Base-by-base conservation (phyloP, 1,140 invertebrate species). In the Scylla paramamosain region DNA sequence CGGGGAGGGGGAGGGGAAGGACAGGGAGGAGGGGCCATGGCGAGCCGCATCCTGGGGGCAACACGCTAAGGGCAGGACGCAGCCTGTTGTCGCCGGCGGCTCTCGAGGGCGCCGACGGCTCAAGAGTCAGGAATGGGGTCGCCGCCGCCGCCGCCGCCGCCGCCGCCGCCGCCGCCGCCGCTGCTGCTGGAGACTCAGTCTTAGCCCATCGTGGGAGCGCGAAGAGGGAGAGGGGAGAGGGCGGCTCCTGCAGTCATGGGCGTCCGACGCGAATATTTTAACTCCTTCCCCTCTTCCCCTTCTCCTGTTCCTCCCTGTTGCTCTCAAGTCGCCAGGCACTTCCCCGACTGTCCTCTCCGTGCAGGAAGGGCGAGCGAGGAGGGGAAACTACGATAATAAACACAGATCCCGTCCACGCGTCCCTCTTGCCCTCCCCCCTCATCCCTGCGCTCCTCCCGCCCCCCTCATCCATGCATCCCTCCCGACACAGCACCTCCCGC, bases 381-480 rank as follows among this genome's bases (percentile, higher is more conserved):
- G 67, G 67, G 25, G 67, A 77, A 77, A 77, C 67, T 77, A 77
- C 12, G 67, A 77, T n/a, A 77, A 77, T 77, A 77, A 77, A 77
- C 52, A 2, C 16, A 39, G 39, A 39, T 39, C 32, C 25, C 25
- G 28, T 86, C n/a, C 83, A n/a, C 28, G 20, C 28, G 20, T 29
- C 77, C 77, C 28, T 29, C 28, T 7, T 39, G 3, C 52, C n/a
- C 16, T 0, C 89, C 25, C 89, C 45, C 0, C 28, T 20, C 89
- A 16, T 46, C 20, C 45, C 52, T 28, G 4, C 25, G 3, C 28
- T 45, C 32, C 89, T 29, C 25, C 52, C 45, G 4, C 32, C 45
- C 8, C 52, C 45, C 52, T 29, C 89, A 16, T n/a, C n/a, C n/a
- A 3, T 52, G 4, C 45, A 0, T 91, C n/a, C 25, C n/a, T 48